Evolutionary conservation across 2,113 vertebrate genomes (phyloP).

Genomic region (Podarcis raffonei): DNA sequence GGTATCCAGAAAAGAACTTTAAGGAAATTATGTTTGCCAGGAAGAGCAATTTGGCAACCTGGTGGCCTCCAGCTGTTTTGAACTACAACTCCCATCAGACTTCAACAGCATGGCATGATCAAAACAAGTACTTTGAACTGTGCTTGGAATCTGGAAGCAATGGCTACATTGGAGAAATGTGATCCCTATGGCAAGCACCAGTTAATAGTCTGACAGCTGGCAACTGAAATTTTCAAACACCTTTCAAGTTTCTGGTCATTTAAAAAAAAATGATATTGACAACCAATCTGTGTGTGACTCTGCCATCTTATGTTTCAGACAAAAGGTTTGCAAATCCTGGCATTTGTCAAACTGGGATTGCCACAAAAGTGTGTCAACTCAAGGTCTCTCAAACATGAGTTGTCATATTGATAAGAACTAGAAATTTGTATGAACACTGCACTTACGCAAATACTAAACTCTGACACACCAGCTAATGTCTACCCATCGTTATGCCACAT

Average conservation of each 20-base stretch:
- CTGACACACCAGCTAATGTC: not conserved
- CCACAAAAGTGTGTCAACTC: not conserved
- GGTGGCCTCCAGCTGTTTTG: no score
- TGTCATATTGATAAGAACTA: not conserved
- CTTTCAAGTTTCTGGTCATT: not conserved
- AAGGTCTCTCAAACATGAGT: no score
- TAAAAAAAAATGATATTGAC: not conserved
- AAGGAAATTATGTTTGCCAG: not conserved
- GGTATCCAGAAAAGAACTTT: not conserved
- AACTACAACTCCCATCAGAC: not conserved
- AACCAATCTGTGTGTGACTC: fast-evolving
- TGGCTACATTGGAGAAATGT: no score
- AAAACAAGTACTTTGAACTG: not conserved
- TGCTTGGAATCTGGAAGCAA: no score
- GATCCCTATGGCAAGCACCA: no score
- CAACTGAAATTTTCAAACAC: no score
- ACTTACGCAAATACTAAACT: not conserved
- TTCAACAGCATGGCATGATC: no score
- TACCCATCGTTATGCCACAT: slow-evolving; percentile 33
- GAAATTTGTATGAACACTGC: not conserved
- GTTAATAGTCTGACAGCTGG: not conserved
- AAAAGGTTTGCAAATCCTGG: fast-evolving
- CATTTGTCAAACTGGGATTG: not conserved
- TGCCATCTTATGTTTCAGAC: not conserved
- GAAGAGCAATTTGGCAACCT: not conserved